Evolutionary conservation across 1,140 invertebrate genomes (phyloP), one percentile per base, ranked within the genome.

Genomic region (Thaumatotibia leucotreta): DNA sequence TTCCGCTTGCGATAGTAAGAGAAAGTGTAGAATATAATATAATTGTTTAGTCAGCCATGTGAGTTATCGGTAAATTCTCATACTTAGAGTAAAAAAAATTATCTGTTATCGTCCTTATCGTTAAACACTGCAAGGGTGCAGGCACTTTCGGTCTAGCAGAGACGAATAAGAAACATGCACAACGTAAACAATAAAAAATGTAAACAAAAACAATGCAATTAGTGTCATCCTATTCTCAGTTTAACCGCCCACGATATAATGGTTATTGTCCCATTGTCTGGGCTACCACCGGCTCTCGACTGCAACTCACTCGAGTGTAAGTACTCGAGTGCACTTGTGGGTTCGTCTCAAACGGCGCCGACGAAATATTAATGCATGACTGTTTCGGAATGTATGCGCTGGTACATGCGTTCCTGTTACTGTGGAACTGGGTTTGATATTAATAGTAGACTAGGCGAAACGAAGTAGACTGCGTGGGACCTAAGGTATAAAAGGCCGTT

Each of bases 351-450:
- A 58, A 58, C 50, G 52, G 11, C 52, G n/a, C 52, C 52, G 52
- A 58, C 24, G 52, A 58, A 58, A 58, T 58, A 58, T 58, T 58
- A 27, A 58, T 58, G 52, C 52, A 58, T 58, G 52, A 58, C 23
- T 58, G 52, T 27, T 58, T 58, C 23, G 24, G 52, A 29, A 58
- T 58, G 24, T 23, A 54, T n/a, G 10, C 50, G 23, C 14, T n/a
- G n/a, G 23, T 58, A n/a, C 20, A 29, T 27, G 9, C 9, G 10
- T 27, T 58, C 11, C 6, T 20, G 52, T 58, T 58, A 29, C 24
- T 29, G n/a, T 31, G 23, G 52, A 27, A 27, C 24, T 14, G 52
- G 50, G 52, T 58, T 20, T 17, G 17, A 45, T 5, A 45, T 45
- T 20, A 20, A 45, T 14, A 8, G 17, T 45, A 4, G 39, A 20